Conservation (phyloP, 2,888 invertebrate genomes). For the Drosophila fungiperda region DNA sequence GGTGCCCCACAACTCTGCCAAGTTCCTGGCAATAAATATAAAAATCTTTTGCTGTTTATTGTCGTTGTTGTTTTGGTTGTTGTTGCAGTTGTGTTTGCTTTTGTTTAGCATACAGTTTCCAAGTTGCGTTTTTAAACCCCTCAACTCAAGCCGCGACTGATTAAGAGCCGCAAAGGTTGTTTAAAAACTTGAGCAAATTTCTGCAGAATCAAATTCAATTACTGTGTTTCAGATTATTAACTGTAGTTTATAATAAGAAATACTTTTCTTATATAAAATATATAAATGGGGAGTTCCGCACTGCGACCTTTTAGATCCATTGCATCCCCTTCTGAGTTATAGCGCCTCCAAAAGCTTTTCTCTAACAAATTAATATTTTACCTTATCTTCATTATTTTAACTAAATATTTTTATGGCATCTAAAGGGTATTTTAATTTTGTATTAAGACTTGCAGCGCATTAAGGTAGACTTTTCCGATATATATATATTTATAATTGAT, state of each 20-base stretch:
- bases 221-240: not conserved
- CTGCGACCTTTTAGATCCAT: too few relatives aligned
- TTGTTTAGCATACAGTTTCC: slow-evolving; percentile 48
- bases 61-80: slow-evolving; percentile 29
- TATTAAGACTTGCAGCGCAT: not conserved
- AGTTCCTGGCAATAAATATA: slow-evolving; percentile 77
- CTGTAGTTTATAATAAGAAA: not conserved
- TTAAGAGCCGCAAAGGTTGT: slow-evolving; percentile 28
- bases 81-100: slow-evolving; percentile 42
- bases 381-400: not conserved
- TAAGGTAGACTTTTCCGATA: not conserved
- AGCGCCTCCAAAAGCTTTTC: not conserved
- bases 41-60: slow-evolving; percentile 72
- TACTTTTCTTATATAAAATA: too few relatives aligned
- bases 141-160: slow-evolving; percentile 30
- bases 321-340: too few relatives aligned
- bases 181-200: slow-evolving; percentile 8
- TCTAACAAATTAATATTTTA: not conserved
- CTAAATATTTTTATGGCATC: not conserved
- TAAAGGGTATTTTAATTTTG: too few relatives aligned
- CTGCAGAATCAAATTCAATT: slow-evolving; percentile 8
- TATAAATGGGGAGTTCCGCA: too few relatives aligned
- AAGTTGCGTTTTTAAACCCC: slow-evolving; percentile 36
- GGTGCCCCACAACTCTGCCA: slow-evolving; percentile 34
- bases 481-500: not conserved